Percentiles rank a stretch among this genome's conserved stretches.
These are phyloP conservation scores for Oncorhynchus mykiss DNA, from an alignment of 2,113 vertebrate genomes.

Conservation along the genomic window DNA sequence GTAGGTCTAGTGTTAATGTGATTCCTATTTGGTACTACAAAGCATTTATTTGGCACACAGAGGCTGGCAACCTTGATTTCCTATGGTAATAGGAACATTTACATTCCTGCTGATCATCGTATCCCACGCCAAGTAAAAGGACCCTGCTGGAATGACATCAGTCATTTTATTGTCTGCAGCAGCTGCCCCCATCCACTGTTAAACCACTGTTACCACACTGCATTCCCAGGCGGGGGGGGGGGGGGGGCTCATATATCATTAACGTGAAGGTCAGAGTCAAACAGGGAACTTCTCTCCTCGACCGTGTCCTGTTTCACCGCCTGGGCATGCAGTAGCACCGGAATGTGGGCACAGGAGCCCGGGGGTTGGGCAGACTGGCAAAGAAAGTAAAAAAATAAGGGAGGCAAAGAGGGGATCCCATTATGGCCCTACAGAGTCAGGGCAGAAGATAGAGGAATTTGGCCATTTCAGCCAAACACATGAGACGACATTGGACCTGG, in stretches of 20 bases:
- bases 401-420: slow-evolving; percentile 48
- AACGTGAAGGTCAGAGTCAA: slow-evolving; percentile 74
- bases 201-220: slow-evolving; percentile 24
- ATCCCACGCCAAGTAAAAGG: slow-evolving; percentile 23
- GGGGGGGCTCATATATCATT: slow-evolving; percentile 68
- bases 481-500: slow-evolving; percentile 53
- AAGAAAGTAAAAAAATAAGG: slow-evolving; percentile 27
- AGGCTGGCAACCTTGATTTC: slow-evolving; percentile 29
- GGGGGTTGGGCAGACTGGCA: slow-evolving; percentile 39
- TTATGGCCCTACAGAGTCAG: slow-evolving; percentile 48
- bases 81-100: slow-evolving; percentile 31
- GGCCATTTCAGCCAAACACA: slow-evolving; percentile 50
- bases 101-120: slow-evolving; percentile 36
- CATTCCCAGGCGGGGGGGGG: slow-evolving; percentile 51
- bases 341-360: slow-evolving; percentile 64
- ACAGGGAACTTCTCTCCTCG: slow-evolving; percentile 60
- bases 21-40: slow-evolving; percentile 6
- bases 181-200: slow-evolving; percentile 40
- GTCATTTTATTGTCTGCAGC: slow-evolving; percentile 54
- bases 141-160: slow-evolving; percentile 57
- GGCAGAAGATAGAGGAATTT: slow-evolving; percentile 50
- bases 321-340: slow-evolving; percentile 56
- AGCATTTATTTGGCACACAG: slow-evolving; percentile 6
- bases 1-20: neutral
- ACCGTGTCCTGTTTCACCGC: slow-evolving; percentile 72